Evolutionary conservation across 2,888 invertebrate genomes (phyloP), one percentile per base, ranked within the genome.

Genomic region (Cephus spinipes): DNA sequence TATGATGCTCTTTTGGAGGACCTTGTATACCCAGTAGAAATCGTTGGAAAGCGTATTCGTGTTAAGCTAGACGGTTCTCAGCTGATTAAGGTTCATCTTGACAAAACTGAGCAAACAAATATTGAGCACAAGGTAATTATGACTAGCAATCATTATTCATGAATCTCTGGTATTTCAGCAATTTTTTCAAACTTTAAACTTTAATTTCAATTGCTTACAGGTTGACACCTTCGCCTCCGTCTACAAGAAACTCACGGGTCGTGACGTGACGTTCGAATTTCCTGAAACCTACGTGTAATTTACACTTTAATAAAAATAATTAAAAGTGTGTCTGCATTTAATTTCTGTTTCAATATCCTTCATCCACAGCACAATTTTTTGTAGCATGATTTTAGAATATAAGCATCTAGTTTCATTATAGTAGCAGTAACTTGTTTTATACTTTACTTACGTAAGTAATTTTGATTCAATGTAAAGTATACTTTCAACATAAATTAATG

Each of bases 251-350:
- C 94, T 99, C 89, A 99, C 99, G 88, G 99, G 99, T 87, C 97
- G 99, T 92, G 98, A 99, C 93, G 99, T 99, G 80, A 97, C 96
- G 86, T 99, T 99, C 92, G 99, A 99, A 94, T 99, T 99, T 94
- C 99, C 99, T 83, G 99, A 99, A 94, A 97, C 98, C 88, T 97
- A 97, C 94, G 96, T 97, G 95, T 97, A 95, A 96, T 83, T 82
- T 73, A 78, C 75, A 73, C 76, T 80, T 81, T 76, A 83, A 83
- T 84, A 85, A 85, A 83, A 82, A 76, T 77, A 71, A 71, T 33
- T 71, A 32, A 30, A 69, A 71, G 71, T 71, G 32, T 71, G 31
- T 32, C 4, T 11, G 71, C n/a, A 55, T 55, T 40, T 55, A 9
- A 23, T 55, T 23, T 55, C 23, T 23, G 55, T 55, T 40, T 40